Percentiles rank a stretch among this genome's conserved stretches.
Evolutionary conservation across 2,797 vertebrate species (phyloP).

Genomic region (Amazona ochrocephala): DNA sequence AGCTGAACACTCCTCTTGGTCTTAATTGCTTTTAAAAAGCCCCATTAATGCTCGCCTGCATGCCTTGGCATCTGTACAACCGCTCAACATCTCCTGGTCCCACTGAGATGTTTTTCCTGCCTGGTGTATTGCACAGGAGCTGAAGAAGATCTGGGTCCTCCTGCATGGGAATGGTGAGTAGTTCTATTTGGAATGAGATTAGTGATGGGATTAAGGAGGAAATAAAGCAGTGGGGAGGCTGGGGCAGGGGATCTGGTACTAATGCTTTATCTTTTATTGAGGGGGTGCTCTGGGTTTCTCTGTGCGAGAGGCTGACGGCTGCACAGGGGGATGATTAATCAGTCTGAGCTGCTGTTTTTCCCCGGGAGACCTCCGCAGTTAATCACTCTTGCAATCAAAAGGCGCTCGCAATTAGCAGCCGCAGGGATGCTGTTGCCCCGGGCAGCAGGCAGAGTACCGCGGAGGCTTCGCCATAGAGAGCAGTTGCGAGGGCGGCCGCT

Average conservation of each 20-base stretch:
- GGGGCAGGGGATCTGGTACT: neutral
- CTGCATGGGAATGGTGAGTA: neutral
- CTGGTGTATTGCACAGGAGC: neutral
- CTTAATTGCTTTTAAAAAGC: constrained; percentile 6
- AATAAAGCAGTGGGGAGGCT: neutral
- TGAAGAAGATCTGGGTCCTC: neutral
- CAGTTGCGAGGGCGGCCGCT: rapidly evolving
- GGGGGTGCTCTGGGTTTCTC: neutral
- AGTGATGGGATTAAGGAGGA: neutral
- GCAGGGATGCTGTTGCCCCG: neutral
- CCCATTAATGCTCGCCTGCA: rapidly evolving
- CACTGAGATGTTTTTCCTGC: neutral
- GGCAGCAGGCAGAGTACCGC: neutral
- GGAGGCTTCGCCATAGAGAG: neutral
- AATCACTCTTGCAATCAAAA: too few relatives aligned
- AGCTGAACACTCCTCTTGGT: neutral
- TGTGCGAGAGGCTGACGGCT: rapidly evolving
- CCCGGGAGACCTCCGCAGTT: rapidly evolving
- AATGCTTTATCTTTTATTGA: neutral
- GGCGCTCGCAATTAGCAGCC: neutral
- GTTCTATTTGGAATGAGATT: neutral
- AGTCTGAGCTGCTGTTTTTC: neutral
- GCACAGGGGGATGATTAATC: neutral
- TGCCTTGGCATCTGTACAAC: neutral
- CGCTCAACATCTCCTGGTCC: neutral